These are phyloP conservation scores for Epizoanthus stellaris DNA, from an alignment of 92 coral and sea anemone genomes.

Conservation along the genomic window DNA sequence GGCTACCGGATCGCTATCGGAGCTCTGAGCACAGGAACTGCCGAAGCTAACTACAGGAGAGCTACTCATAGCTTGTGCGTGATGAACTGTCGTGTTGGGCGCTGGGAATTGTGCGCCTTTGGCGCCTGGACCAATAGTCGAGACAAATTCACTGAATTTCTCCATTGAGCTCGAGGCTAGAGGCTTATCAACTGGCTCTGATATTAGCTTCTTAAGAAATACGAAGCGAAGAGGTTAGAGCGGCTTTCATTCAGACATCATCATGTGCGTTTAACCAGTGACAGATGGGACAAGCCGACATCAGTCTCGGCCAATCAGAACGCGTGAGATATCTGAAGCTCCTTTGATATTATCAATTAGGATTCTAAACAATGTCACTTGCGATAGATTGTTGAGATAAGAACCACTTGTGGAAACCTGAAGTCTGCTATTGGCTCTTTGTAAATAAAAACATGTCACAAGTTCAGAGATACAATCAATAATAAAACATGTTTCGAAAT, in stretches of 20 bases:
- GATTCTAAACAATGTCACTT: conserved; percentile 44
- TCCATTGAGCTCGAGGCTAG: conserved; percentile 76
- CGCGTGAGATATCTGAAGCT: conserved; percentile 39
- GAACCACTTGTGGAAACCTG: conserved; percentile 35
- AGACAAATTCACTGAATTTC: conserved; percentile 88
- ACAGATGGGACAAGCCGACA: conserved; percentile 62
- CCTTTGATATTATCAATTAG: conserved; percentile 36
- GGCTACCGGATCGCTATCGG: conserved; percentile 47
- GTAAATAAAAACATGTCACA: conserved; percentile 41
- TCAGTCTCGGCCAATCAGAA: conserved; percentile 44
- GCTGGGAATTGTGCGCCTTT: conserved; percentile 55
- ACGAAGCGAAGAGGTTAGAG: conserved; percentile 14
- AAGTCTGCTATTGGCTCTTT: conserved; percentile 37
- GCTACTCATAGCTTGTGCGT: conserved; percentile 49
- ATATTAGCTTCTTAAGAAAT: conserved; percentile 41
- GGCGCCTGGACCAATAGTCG: conserved; percentile 73
- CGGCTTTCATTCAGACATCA: conserved; percentile 48
- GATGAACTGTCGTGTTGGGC: conserved; percentile 63
- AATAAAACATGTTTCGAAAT: conserved; percentile 11
- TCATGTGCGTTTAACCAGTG: conserved; percentile 53
- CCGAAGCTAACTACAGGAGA: conserved; percentile 43
- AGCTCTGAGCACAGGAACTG: conserved; percentile 43
- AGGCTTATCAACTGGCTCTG: conserved; percentile 42
- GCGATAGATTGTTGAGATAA: conserved; percentile 62
- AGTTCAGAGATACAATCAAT: conserved; percentile 21